Evolutionary conservation across 2,888 invertebrate genomes (phyloP).

Genomic region (Nipponacmea schrenckii): DNA sequence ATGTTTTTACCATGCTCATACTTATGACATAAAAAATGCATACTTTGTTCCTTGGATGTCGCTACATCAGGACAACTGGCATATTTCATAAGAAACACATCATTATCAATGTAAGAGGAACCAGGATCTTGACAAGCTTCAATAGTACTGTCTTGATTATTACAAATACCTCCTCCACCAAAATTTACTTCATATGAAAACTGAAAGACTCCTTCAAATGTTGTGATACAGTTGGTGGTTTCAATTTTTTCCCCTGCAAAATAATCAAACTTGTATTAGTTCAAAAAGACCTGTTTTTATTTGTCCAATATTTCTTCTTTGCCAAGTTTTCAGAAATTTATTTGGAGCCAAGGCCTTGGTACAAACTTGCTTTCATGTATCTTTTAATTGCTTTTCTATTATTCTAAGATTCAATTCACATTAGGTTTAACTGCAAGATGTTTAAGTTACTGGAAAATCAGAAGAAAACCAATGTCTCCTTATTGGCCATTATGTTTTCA

Average conservation of each 20-base stretch:
- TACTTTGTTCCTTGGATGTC: conserved; percentile 53
- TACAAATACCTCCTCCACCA: conserved; percentile 73
- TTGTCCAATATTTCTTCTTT: too few relatives aligned
- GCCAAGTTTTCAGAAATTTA: too few relatives aligned
- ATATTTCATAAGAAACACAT: conserved; percentile 95
- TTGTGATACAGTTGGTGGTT: conserved; percentile 64
- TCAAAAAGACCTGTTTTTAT: neutral
- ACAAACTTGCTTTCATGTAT: too few relatives aligned
- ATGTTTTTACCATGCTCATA: too few relatives aligned
- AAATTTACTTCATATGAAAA: conserved; percentile 63
- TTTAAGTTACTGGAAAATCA: too few relatives aligned
- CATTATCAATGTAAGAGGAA: conserved; percentile 95
- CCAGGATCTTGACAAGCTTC: conserved; percentile 95
- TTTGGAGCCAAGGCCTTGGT: too few relatives aligned
- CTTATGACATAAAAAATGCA: conserved; percentile 23
- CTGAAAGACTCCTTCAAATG: conserved; percentile 66
- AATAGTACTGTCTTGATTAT: conserved; percentile 86
- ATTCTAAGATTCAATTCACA: too few relatives aligned
- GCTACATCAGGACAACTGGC: conserved; percentile 76
- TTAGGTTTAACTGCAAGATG: too few relatives aligned
- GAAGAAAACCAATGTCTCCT: too few relatives aligned
- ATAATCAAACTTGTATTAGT: conserved; percentile 11
- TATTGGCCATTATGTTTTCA: too few relatives aligned
- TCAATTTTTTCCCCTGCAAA: conserved; percentile 46
- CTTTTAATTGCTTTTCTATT: too few relatives aligned